Percentiles rank a stretch among this genome's conserved stretches.
phyloP scores from a whole-genome alignment of 1,140 invertebrate species.

The Mamestra configurata region DNA sequence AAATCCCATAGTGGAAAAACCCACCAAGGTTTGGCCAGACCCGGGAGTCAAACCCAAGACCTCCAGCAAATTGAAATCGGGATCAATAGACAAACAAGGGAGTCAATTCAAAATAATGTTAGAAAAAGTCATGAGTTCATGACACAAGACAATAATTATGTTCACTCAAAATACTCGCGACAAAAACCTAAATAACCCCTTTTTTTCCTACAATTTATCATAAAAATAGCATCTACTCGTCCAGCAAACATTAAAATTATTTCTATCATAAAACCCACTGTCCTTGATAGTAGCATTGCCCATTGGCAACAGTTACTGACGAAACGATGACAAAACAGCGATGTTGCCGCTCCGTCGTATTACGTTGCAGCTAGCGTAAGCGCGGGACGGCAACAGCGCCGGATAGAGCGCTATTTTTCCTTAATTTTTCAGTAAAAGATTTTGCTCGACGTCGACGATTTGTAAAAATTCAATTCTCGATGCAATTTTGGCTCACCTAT shows the following conservation, averaged over 20 bases:
- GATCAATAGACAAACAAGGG: too few relatives aligned
- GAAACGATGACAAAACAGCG: constrained; percentile 22
- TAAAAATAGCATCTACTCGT: background rate
- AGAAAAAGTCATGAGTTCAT: too few relatives aligned
- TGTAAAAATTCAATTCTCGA: background rate
- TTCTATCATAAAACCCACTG: background rate
- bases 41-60: too few relatives aligned
- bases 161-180: too few relatives aligned
- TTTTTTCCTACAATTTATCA: background rate
- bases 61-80: too few relatives aligned
- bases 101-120: too few relatives aligned
- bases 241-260: background rate
- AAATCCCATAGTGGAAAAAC: too few relatives aligned
- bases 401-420: background rate
- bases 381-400: constrained; percentile 10
- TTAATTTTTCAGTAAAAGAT: background rate
- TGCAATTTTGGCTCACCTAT: background rate
- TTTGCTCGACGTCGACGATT: background rate
- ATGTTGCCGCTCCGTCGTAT: constrained; percentile 24
- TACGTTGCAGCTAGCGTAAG: constrained; percentile 16
- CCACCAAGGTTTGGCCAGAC: too few relatives aligned
- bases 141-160: too few relatives aligned
- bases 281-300: constrained; percentile 13
- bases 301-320: background rate
- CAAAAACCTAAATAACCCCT: too few relatives aligned